These are phyloP conservation scores for Oreochromis tanganicae DNA, from an alignment of 2,113 vertebrate genomes.

Conservation along the genomic window DNA sequence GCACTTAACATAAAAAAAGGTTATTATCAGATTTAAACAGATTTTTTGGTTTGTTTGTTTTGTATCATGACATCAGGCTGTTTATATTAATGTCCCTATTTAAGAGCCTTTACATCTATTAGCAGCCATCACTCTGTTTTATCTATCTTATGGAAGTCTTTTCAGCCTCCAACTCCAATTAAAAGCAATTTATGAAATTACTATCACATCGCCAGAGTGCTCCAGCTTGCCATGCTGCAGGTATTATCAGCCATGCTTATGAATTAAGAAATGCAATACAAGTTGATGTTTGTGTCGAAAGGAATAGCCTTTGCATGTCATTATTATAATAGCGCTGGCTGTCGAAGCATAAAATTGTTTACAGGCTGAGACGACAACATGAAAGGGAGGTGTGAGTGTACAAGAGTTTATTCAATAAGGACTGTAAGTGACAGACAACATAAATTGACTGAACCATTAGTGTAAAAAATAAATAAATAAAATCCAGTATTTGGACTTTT, in stretches of 20 bases:
- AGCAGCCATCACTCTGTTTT: neutral
- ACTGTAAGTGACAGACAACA: neutral
- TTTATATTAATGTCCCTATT: neutral
- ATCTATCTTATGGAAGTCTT: neutral
- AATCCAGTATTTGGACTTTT: neutral
- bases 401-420: constrained; percentile 36
- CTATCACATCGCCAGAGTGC: neutral
- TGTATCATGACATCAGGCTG: neutral
- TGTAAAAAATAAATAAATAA: neutral
- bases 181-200: constrained; percentile 23
- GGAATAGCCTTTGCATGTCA: constrained; percentile 16
- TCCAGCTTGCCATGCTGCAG: neutral
- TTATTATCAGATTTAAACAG: neutral
- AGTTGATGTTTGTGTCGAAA: constrained; percentile 7
- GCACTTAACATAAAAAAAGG: neutral
- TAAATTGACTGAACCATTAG: neutral
- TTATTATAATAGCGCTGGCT: constrained; percentile 19
- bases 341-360: constrained; percentile 27
- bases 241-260: constrained; percentile 22
- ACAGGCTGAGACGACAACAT: constrained; percentile 7
- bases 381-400: constrained; percentile 27
- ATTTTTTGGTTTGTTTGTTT: neutral
- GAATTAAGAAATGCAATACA: constrained; percentile 40
- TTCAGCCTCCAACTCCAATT: neutral
- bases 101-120: neutral